Evolutionary conservation across 2,888 invertebrate genomes (phyloP), one percentile per base, ranked within the genome.

Genomic region (Incurvaria masculella): DNA sequence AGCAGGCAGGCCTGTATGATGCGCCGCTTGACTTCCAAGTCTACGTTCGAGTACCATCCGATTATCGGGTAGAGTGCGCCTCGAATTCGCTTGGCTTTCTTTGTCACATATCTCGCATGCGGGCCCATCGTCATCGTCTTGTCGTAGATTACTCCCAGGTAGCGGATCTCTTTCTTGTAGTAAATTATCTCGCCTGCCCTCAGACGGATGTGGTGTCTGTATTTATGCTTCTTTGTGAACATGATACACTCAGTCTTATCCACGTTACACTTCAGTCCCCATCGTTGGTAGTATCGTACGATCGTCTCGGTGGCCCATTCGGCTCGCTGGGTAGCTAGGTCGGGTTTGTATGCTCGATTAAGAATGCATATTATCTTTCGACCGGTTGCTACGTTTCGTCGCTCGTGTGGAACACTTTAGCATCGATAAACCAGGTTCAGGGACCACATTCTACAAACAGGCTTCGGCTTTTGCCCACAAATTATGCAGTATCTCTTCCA

Each of bases 1-100:
- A 54, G 42, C 4, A 54, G 41, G 26, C 52, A 54, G 16, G 52
- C 47, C 43, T 49, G 51, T 39, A 51, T 49, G 18, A 53, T 46
- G 2, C 10, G 39, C 16, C 51, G 45, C 49, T 55, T 52, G n/a
- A 46, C 46, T 27, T 49, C 42, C 38, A 53, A 8, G 39, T 48
- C 11, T 10, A 46, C 45, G 27, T 52, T 53, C 3, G 53, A 46
- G 45, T 49, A 43, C 39, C 48, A 53, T 16, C 50, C 53, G 16
- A 51, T 50, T 40, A 53, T 49, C 14, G 53, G 50, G 5, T 23
- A 26, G 10, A 51, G 51, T 14, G 44, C 33, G 21, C 48, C 48
- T 39, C 49, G 46, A 4, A 39, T 39, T 43, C 40, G 43, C 38
- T 51, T 42, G 3, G 26, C 39, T 41, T 49, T 52, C 14, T 21